These are phyloP conservation scores for Cydia strobilella DNA, from an alignment of 1,140 invertebrate genomes.

Conservation along the genomic window DNA sequence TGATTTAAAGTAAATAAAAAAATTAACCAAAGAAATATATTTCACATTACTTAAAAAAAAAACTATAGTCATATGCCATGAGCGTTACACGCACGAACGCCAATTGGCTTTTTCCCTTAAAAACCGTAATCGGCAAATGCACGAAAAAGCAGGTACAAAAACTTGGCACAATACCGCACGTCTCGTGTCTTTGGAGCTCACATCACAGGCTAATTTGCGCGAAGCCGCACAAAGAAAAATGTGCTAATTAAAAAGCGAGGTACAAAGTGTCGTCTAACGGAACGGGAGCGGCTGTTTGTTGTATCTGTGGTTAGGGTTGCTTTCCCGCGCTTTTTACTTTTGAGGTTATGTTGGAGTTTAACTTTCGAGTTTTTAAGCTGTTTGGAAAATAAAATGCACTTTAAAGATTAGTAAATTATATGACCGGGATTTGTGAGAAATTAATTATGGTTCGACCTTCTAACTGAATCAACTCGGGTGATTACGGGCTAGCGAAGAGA, in stretches of 20 bases:
- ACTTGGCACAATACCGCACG: constrained; percentile 31
- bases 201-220: constrained; percentile 63
- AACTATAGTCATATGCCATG: background rate
- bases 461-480: too few species aligned
- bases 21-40: too few species aligned
- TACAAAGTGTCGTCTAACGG: constrained; percentile 58
- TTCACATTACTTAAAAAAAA: background rate
- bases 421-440: too few species aligned
- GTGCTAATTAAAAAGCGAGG: constrained; percentile 67
- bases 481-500: too few species aligned
- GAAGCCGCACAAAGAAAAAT: constrained; percentile 57
- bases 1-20: too few species aligned
- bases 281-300: constrained; percentile 33
- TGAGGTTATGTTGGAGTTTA: constrained; percentile 20
- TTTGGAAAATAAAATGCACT: background rate
- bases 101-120: constrained; percentile 9
- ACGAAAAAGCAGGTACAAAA: constrained; percentile 34
- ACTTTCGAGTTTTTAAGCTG: background rate
- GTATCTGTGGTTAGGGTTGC: constrained; percentile 27
- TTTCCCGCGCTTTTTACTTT: constrained; percentile 25
- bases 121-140: constrained; percentile 51
- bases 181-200: constrained; percentile 42
- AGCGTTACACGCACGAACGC: background rate
- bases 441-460: too few species aligned
- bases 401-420: too few species aligned